These are phyloP conservation scores for Heterodera schachtii DNA, from an alignment of 1,140 invertebrate genomes.

Conservation along the genomic window DNA sequence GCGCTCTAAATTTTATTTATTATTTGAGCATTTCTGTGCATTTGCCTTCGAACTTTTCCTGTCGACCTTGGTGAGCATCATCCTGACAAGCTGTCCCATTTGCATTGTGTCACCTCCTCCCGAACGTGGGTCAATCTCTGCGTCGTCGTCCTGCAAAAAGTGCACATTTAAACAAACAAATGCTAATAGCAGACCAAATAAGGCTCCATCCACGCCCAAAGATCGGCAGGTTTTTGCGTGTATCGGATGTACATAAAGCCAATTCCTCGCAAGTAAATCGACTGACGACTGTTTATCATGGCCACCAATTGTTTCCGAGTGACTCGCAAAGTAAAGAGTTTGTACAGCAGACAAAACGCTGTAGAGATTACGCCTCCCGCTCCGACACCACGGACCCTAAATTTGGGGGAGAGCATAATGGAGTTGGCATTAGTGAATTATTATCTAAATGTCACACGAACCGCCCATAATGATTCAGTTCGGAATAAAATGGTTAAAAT, in stretches of 20 bases:
- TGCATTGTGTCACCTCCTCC: slow-evolving; percentile 90
- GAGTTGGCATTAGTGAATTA: too few species aligned
- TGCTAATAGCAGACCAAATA: slow-evolving; percentile 87
- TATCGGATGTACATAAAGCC: slow-evolving; percentile 94
- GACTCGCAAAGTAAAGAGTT: slow-evolving; percentile 91
- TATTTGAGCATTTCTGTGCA: too few species aligned
- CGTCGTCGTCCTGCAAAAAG: slow-evolving; percentile 69
- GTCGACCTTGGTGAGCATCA: slow-evolving; percentile 92
- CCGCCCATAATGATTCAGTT: too few species aligned
- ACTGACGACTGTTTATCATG: slow-evolving; percentile 90
- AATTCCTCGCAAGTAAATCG: slow-evolving; percentile 92
- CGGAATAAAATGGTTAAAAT: too few species aligned
- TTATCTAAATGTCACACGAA: too few species aligned
- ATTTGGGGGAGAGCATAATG: too few species aligned
- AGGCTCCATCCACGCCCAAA: slow-evolving; percentile 94
- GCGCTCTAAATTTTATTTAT: too few species aligned
- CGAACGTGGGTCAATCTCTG: slow-evolving; percentile 88
- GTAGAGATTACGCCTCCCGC: slow-evolving; percentile 98
- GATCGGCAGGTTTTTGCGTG: slow-evolving; percentile 88
- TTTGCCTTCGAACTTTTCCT: too few species aligned
- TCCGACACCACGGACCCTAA: slow-evolving; percentile 89
- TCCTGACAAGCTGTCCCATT: slow-evolving; percentile 88
- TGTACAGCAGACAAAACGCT: slow-evolving; percentile 96
- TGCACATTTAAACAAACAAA: slow-evolving; percentile 67
- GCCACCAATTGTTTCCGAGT: slow-evolving; percentile 96